Base-by-base conservation (phyloP, 2,888 invertebrate genomes). In the Leptinotarsa rubiginosa region DNA sequence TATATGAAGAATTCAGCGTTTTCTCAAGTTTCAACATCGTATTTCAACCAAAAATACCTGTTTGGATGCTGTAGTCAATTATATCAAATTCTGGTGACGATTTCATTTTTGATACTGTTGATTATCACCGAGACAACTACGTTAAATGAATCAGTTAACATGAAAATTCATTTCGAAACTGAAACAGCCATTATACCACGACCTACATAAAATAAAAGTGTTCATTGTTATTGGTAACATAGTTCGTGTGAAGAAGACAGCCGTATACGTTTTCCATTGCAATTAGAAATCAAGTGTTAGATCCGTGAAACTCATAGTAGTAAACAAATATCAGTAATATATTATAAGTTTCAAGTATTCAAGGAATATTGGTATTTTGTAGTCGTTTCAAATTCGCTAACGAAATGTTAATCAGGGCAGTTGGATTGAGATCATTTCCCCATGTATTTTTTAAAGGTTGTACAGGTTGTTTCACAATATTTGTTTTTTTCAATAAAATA, bases 181-280 rank as follows among this genome's bases (percentile, higher is more conserved):
- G 10, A 62, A 31, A 62, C 62, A n/a, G 16, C 31, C 31, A 62
- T 62, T 62, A 62, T 72, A 15, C 67, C 65, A 67, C 67, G 70
- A 70, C 74, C 74, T 74, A 74, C 62, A 74, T 70, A 41, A 49
- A 52, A 49, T 74, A 69, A 74, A 59, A 67, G 69, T 54, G 70
- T 70, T 70, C 70, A 74, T 74, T 70, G 74, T 74, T 66, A 59
- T 59, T 54, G 50, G 22, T 18, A 70, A 31, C 49, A 65, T 69
- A 50, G 22, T 69, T 49, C 65, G 69, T 62, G 62, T 41, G 62
- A 62, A 62, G 41, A 62, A 62, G 25, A 54, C 65, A 65, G 47
- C 64, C 65, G 65, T 50, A 65, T 70, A 67, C 65, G 74, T 74
- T 74, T 74, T 74, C 74, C 70, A 70, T 67, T 69, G 67, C 67